Evolutionary conservation across 2,113 vertebrate genomes (phyloP).

Genomic region (Eulemur rufifrons): DNA sequence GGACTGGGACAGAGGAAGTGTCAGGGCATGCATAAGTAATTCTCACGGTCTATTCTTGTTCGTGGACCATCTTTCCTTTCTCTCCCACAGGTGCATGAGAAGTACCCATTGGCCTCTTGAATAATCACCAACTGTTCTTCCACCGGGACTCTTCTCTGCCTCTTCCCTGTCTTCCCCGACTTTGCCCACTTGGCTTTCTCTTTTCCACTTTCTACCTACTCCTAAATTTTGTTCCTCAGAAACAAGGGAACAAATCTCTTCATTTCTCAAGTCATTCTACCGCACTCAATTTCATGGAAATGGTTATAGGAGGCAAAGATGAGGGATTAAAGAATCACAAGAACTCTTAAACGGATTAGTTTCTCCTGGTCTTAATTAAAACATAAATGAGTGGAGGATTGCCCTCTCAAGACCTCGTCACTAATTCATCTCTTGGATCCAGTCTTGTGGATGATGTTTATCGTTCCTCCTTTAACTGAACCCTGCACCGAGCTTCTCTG

Average conservation of each 20-base stretch:
- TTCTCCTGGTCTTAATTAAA: conserved; percentile 25
- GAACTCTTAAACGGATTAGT: not conserved
- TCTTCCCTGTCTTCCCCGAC: not conserved
- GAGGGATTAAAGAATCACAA: not conserved
- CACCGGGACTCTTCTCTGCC: not conserved
- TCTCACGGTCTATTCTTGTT: not conserved
- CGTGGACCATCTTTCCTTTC: not conserved
- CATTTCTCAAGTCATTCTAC: not conserved
- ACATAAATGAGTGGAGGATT: not conserved
- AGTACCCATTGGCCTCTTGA: not conserved
- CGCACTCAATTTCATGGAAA: not conserved
- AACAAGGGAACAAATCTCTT: not conserved
- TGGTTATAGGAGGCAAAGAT: not conserved
- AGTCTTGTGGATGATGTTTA: not conserved
- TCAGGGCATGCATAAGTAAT: not conserved
- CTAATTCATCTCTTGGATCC: not conserved
- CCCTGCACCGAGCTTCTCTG: not conserved
- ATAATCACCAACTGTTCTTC: not conserved
- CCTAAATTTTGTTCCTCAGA: not conserved
- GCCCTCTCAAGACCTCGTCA: not conserved
- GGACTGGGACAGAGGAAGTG: not conserved
- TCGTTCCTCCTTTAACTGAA: not conserved
- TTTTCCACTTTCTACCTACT: not conserved
- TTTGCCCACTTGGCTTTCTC: not conserved
- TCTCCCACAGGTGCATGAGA: not conserved